Evolutionary conservation across 2,113 vertebrate species (phyloP), one percentile per base, ranked within the genome.

Genomic region (Noturus placidus): DNA sequence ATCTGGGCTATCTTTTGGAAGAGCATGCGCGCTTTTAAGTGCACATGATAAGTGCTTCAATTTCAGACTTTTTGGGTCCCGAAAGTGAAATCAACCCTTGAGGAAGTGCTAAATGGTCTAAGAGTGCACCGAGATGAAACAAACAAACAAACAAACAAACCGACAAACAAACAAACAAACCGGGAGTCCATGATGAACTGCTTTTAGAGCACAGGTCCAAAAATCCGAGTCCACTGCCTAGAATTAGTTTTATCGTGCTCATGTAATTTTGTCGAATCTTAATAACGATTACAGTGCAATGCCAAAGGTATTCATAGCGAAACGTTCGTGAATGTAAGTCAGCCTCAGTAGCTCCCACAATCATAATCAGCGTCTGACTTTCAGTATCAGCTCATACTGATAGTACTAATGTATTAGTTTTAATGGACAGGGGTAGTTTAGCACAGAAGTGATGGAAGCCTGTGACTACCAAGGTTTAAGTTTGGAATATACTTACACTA

Each of bases 41-140:
- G 92, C 89, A 42, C 8, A 7, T 4, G 4, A 79, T 90, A 90
- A 90, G 89, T 90, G 89, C 89, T 87, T 85, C 46, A 13, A 52
- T 80, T 82, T 88, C 85, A 90, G 89, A 90, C 78, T 87, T 89
- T 89, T 74, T 88, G 89, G 85, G 87, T 88, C 86, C 89, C 90
- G 76, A 93, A 89, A 88, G 33, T 86, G 85, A 90, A 86, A 79
- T 88, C 86, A 65, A 91, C 89, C 86, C 83, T 92, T 50, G 72
- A 25, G 54, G 93, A 94, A 95, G 94, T 93, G 93, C 93, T 93
- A 84, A 90, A 88, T n/a, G 85, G 88, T 90, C 91, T 72, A 84
- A 82, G 91, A 93, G 92, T 80, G 91, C 88, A 90, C 91, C 33
- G 87, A 79, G 79, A 30, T 20, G 42, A 6, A 30, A 50, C 9